phyloP scores from a whole-genome alignment of 1,140 invertebrate species.

The Ephestia elutella region DNA sequence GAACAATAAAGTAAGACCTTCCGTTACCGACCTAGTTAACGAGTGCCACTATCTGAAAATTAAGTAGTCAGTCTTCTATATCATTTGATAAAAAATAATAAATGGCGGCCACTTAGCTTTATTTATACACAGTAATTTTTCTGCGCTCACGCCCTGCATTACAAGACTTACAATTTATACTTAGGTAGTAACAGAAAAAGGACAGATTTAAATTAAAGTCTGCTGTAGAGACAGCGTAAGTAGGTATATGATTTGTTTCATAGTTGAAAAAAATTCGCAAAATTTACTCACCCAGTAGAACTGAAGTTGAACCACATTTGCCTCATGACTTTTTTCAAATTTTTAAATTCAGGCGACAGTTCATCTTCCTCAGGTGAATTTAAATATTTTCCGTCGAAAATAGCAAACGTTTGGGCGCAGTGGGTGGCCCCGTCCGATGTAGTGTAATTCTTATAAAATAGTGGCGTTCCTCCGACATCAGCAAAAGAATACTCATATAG shows the following conservation, averaged over 20 bases:
- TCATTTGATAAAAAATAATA: no score
- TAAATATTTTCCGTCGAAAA: slow-evolving; percentile 8
- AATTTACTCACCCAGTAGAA: slow-evolving; percentile 19
- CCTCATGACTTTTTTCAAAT: slow-evolving; percentile 17
- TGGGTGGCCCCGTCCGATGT: slow-evolving; percentile 13
- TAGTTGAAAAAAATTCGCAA: not conserved
- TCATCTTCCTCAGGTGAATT: slow-evolving; percentile 1
- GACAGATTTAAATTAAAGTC: no score
- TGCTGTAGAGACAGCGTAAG: no score
- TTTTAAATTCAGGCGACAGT: slow-evolving; percentile 14
- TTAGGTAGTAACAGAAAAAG: no score
- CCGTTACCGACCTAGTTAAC: no score
- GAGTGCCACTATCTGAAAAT: no score
- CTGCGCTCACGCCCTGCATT: no score
- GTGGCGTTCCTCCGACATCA: slow-evolving; percentile 16
- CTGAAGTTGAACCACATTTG: slow-evolving; percentile 24
- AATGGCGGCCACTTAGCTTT: no score
- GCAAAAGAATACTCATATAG: slow-evolving; percentile 44
- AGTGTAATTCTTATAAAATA: not conserved
- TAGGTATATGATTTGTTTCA: no score
- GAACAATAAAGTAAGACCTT: slow-evolving; percentile 16
- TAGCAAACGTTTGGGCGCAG: slow-evolving; percentile 10
- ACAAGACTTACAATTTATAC: no score
- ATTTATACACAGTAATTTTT: no score
- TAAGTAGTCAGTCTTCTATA: no score